These are phyloP conservation scores for Rachycentron canadum DNA, from an alignment of 2,797 vertebrate species.

Conservation along the genomic window DNA sequence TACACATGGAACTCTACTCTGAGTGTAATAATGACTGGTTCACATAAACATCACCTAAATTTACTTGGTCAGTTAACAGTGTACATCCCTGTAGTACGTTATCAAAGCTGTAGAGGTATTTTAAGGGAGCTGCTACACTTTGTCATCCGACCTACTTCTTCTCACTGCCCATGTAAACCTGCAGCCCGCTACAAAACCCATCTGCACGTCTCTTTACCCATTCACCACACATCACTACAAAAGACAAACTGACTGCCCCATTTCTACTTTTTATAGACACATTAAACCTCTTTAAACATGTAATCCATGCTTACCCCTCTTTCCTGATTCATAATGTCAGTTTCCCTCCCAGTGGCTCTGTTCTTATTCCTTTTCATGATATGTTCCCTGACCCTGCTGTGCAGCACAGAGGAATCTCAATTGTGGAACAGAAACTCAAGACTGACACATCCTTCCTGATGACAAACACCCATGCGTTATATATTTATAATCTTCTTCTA, in stretches of 20 bases:
- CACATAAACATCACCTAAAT: background rate
- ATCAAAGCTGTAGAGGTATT: conserved; percentile 35
- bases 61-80: conserved; percentile 6
- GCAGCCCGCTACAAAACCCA: conserved; percentile 26
- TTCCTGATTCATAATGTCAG: conserved; percentile 50
- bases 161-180: conserved; percentile 23
- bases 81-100: background rate
- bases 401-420: conserved; percentile 37
- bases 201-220: conserved; percentile 30
- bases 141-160: conserved; percentile 55
- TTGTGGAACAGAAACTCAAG: conserved; percentile 23
- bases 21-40: background rate
- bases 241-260: conserved; percentile 39
- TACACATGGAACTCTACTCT: background rate
- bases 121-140: conserved; percentile 39
- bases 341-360: conserved; percentile 37
- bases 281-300: conserved; percentile 64
- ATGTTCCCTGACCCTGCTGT: conserved; percentile 43
- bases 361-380: conserved; percentile 53
- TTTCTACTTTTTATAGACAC: conserved; percentile 55
- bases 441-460: conserved; percentile 9
- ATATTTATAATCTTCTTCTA: background rate
- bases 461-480: conserved; percentile 16
- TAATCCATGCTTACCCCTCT: conserved; percentile 51
- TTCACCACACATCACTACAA: conserved; percentile 42